Percentiles rank a stretch among this genome's conserved stretches.
Evolutionary conservation across 2,113 vertebrate genomes (phyloP).

Genomic region (Gymnobelideus leadbeateri): DNA sequence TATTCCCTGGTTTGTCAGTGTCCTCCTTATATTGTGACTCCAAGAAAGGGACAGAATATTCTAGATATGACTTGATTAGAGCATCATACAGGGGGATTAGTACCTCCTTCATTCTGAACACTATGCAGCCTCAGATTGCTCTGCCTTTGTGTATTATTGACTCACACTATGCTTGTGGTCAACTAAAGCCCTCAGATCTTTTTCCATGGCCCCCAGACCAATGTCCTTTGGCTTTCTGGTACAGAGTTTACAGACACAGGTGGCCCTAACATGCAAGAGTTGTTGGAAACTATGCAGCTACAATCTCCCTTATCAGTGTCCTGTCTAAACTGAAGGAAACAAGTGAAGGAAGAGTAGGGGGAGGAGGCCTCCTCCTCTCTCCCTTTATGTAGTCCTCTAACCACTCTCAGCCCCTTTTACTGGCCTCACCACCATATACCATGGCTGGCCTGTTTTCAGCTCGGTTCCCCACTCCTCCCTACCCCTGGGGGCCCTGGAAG

Average conservation of each 20-base stretch:
- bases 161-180: neutral
- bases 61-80: neutral
- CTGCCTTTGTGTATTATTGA: neutral
- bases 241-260: neutral
- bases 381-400: neutral
- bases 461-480: neutral
- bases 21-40: neutral
- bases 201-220: neutral
- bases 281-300: neutral
- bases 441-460: neutral
- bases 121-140: neutral
- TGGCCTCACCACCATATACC: neutral
- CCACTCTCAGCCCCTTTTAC: neutral
- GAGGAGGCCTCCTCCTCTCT: rapidly evolving
- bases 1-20: neutral
- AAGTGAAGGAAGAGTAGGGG: neutral
- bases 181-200: neutral
- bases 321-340: neutral
- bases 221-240: neutral
- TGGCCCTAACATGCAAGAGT: neutral
- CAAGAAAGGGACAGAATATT: neutral
- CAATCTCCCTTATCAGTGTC: neutral
- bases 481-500: neutral
- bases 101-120: neutral
- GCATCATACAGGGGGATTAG: neutral